phyloP scores from a whole-genome alignment of 2,888 invertebrate species.

The Bombylius discolor region DNA sequence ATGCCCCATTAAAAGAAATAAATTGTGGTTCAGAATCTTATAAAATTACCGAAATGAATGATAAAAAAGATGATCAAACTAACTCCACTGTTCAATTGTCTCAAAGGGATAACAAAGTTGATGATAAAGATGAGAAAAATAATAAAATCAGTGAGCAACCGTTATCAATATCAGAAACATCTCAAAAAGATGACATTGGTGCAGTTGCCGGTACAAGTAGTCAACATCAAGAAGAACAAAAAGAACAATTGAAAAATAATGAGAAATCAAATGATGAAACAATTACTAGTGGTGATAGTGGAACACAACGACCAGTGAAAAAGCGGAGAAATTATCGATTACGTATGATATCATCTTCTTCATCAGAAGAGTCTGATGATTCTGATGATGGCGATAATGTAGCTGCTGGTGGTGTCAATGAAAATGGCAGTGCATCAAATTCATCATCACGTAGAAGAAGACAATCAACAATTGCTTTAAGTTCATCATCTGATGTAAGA shows the following conservation, averaged over 20 bases:
- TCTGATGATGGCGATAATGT: neutral
- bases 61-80: neutral
- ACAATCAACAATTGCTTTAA: neutral
- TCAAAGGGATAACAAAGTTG: neutral
- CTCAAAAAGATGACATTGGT: too few relatives aligned
- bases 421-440: neutral
- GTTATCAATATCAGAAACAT: neutral
- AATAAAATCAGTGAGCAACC: neutral
- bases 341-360: slow-evolving; percentile 13
- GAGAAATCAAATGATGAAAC: neutral
- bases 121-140: neutral
- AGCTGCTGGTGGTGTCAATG: neutral
- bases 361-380: slow-evolving; percentile 9
- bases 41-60: too few relatives aligned
- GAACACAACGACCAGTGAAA: neutral
- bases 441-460: neutral
- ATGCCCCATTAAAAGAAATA: too few relatives aligned
- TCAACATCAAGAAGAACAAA: neutral
- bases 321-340: slow-evolving; percentile 14
- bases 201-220: too few relatives aligned
- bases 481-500: slow-evolving; percentile 2
- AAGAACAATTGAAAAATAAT: neutral
- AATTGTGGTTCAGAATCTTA: too few relatives aligned
- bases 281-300: neutral
- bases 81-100: neutral